Conservation (phyloP, 92 coral and sea anemone species). For the Zoanthus sociatus region DNA sequence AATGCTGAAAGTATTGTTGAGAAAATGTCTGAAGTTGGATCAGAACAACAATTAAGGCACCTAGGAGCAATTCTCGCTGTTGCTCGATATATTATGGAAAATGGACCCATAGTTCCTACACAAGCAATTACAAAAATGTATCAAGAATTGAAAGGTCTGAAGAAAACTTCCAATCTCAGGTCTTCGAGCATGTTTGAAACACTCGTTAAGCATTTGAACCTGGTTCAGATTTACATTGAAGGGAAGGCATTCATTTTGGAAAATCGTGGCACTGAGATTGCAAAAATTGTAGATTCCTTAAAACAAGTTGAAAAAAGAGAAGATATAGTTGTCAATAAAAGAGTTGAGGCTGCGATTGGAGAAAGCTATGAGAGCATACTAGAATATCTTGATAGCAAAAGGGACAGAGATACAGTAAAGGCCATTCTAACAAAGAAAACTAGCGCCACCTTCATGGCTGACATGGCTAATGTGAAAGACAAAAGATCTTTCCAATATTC, state of each 20-base stretch:
- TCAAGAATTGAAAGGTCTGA: constrained; percentile 37
- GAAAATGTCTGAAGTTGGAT: constrained; percentile 34
- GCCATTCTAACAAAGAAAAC: constrained; percentile 23
- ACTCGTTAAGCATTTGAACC: no score
- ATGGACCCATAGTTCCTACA: constrained; percentile 44
- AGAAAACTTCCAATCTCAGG: background rate
- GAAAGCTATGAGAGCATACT: background rate
- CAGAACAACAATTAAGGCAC: constrained; percentile 10
- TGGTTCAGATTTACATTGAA: constrained; percentile 33
- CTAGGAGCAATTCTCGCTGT: constrained; percentile 41
- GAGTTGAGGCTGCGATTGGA: constrained; percentile 33
- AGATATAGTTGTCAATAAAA: constrained; percentile 19
- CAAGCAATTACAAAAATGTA: constrained; percentile 35
- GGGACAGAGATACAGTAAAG: constrained; percentile 56
- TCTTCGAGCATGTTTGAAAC: no score
- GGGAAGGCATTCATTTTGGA: constrained; percentile 41
- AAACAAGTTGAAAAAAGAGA: constrained; percentile 10
- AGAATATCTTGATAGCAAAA: constrained; percentile 46
- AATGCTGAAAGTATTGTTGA: constrained; percentile 3
- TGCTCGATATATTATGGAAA: constrained; percentile 32
- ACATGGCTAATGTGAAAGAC: background rate
- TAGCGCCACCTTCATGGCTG: background rate
- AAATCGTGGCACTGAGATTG: constrained; percentile 18
- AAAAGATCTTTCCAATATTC: background rate
- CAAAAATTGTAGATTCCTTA: background rate